phyloP scores from a whole-genome alignment of 2,888 invertebrate genomes.

The Tenthredo distinguenda region DNA sequence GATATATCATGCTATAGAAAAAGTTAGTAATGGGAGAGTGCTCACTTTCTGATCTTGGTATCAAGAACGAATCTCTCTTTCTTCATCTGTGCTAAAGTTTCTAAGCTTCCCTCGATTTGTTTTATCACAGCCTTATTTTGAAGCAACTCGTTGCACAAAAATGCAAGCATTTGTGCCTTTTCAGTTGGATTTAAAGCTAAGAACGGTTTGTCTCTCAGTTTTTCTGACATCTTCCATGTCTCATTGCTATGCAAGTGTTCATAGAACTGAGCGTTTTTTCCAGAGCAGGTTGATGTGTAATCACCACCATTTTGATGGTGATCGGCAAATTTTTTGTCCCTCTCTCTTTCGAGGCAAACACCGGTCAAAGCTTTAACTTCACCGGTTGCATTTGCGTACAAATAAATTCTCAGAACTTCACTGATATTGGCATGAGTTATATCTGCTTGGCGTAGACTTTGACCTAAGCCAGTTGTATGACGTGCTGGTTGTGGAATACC shows the following conservation, averaged over 20 bases:
- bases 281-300: constrained; percentile 84
- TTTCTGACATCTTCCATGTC: constrained; percentile 90
- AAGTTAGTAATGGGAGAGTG: constrained; percentile 67
- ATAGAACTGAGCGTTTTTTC: constrained; percentile 90
- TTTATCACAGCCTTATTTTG: constrained; percentile 94
- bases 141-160: constrained; percentile 95
- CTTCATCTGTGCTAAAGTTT: constrained; percentile 91
- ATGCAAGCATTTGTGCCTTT: constrained; percentile 93
- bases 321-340: constrained; percentile 89
- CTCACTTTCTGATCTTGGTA: constrained; percentile 94
- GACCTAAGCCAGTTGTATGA: constrained; percentile 94
- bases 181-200: constrained; percentile 90
- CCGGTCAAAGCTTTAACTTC: constrained; percentile 91
- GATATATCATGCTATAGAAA: not conserved
- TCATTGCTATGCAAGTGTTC: constrained; percentile 87
- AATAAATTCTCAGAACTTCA: constrained; percentile 94
- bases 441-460: constrained; percentile 93
- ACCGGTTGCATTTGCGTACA: constrained; percentile 93
- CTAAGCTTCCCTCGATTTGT: constrained; percentile 94
- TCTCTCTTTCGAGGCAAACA: constrained; percentile 89
- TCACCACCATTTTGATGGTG: constrained; percentile 89
- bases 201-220: constrained; percentile 91
- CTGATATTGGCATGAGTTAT: constrained; percentile 95
- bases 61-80: constrained; percentile 96
- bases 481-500: constrained; percentile 94